Base-by-base conservation (phyloP, 92 coral and sea anemone species). In the Chrysogorgia sp. region DNA sequence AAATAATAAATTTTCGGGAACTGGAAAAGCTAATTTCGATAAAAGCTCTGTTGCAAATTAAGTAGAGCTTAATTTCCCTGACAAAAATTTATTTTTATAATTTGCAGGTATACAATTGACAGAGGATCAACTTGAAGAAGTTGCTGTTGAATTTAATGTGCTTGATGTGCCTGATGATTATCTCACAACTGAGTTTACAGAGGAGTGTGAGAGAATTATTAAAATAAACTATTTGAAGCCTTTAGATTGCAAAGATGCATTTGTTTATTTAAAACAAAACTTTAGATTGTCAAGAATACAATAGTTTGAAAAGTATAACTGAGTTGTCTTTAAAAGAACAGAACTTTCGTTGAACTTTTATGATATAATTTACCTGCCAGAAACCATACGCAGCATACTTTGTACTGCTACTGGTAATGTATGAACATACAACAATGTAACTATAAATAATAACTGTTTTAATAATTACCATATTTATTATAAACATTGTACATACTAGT, bases 151-250 rank as follows among this genome's bases (percentile, higher is more conserved):
- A 62, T 62, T 40, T 62, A 40, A 40, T 13, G 68, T 62, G 12
- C 68, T 62, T 62, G 68, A 62, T 28, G 68, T 62, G 7, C 68
- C 68, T 8, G 68, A 62, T 62, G 68, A 62, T 62, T 62, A 29
- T 1, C 41, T 62, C n/a, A 29, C 68, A 30, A 31, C 40, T 29
- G 68, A 62, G 20, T 62, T 62, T 28, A 62, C 40, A 62, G 68
- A 62, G 20, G 68, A 62, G 33, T 62, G 68, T 62, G 68, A 62
- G 21, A 30, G 68, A 14, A 62, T 62, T 33, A 21, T 62, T 29
- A 21, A 33, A 26, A 20, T 62, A 62, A 31, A 30, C 26, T 19
- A 62, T 28, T 31, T 62, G 41, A 23, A 30, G 35, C 41, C 68
- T 29, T 29, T 19, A 13, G 68, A 62, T 62, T 62, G 68, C 68